A percentile compares a stretch with the other conserved stretches of the same genome.
These are phyloP conservation scores for Apis mellifera DNA, from an alignment of 1,140 invertebrate genomes.

Conservation along the genomic window Amel_HAv3.1 CM009932.2:10818501-10819000, in stretches of 20 bases:
- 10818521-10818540: background rate
- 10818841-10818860: slow-evolving; percentile 29
- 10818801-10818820: background rate
- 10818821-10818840: slow-evolving; percentile 45
- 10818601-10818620: slow-evolving; percentile 12
- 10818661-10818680: slow-evolving; percentile 26
- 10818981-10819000: background rate
- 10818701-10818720: slow-evolving; percentile 35
- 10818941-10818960: background rate
- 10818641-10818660: slow-evolving; percentile 45
- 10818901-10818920: slow-evolving; percentile 8
- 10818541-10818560: background rate
- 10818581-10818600: background rate
- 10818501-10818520: background rate
- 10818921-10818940: background rate
- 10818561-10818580: background rate
- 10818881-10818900: slow-evolving; percentile 23
- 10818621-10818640: slow-evolving; percentile 56
- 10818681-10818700: slow-evolving; percentile 45
- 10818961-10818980: too few species aligned
- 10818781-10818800: slow-evolving; percentile 15
- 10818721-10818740: slow-evolving; percentile 34
- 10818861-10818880: slow-evolving; percentile 20
- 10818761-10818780: slow-evolving; percentile 31
- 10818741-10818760: slow-evolving; percentile 33